A percentile compares a stretch with the other conserved stretches of the same genome.
Evolutionary conservation across 1,140 invertebrate species (phyloP).

Genomic region (Apis dorsata): DNA sequence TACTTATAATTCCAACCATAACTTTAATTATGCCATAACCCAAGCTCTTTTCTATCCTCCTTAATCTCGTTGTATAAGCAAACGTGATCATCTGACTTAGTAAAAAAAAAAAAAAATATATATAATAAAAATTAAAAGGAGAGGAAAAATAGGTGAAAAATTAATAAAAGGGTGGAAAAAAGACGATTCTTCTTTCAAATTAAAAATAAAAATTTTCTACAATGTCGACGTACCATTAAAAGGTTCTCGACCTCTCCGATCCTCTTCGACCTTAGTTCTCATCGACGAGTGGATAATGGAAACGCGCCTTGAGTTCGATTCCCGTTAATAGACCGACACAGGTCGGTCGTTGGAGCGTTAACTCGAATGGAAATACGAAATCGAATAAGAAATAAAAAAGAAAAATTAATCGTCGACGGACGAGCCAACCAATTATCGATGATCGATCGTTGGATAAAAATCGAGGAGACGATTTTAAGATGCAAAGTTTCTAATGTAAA

Average conservation of each 20-base stretch:
- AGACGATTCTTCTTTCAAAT: background rate
- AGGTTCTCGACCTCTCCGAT: slow-evolving; percentile 2
- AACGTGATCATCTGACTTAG: too few relatives aligned
- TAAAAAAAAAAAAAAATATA: too few relatives aligned
- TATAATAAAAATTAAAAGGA: too few relatives aligned
- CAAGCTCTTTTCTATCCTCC: too few relatives aligned
- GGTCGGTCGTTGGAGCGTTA: slow-evolving; percentile 26
- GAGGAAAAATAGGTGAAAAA: too few relatives aligned
- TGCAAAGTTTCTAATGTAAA: background rate
- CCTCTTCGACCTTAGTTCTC: background rate
- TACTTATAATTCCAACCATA: too few relatives aligned
- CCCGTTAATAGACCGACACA: slow-evolving; percentile 31
- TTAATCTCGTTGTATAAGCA: too few relatives aligned
- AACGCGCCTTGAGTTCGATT: slow-evolving; percentile 37
- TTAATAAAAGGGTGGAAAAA: background rate
- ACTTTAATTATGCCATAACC: too few relatives aligned
- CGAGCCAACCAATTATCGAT: slow-evolving; percentile 45
- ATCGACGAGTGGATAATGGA: slow-evolving; percentile 19
- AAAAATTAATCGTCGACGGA: slow-evolving; percentile 11
- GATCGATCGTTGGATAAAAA: slow-evolving; percentile 37
- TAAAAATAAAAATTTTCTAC: too few relatives aligned
- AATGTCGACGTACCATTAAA: background rate
- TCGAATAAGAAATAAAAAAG: background rate
- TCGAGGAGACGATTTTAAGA: slow-evolving; percentile 13
- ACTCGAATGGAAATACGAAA: slow-evolving; percentile 31